Conservation (phyloP, 2,797 vertebrate genomes). For the Squalus acanthias region DNA sequence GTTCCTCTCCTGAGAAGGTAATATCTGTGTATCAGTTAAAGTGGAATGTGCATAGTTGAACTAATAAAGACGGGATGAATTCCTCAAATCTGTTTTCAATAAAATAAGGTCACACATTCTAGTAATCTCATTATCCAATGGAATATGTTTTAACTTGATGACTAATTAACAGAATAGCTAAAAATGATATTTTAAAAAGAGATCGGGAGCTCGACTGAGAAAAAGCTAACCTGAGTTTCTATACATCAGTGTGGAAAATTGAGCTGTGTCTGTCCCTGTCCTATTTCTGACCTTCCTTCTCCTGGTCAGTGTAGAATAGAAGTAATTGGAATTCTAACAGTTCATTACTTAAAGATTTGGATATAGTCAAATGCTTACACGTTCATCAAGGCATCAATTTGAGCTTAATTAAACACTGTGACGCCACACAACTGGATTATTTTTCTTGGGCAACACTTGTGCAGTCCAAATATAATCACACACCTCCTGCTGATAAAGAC, state of each 20-base stretch:
- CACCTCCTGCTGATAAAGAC: background rate
- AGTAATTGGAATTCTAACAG: background rate
- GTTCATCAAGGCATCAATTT: background rate
- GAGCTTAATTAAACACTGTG: background rate
- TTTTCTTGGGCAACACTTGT: background rate
- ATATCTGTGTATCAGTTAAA: background rate
- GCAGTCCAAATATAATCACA: background rate
- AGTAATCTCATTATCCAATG: background rate
- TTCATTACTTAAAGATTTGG: background rate
- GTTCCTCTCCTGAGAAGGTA: constrained; percentile 23
- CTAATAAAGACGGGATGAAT: background rate
- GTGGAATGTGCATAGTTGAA: background rate
- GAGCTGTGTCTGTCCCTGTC: background rate
- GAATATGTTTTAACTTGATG: too few species aligned
- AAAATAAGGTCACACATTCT: background rate
- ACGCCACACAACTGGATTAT: background rate
- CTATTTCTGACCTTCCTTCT: background rate
- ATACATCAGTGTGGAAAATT: background rate
- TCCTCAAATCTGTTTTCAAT: background rate
- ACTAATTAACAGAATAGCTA: background rate
- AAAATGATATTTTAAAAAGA: background rate
- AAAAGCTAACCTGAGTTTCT: background rate
- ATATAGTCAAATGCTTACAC: background rate
- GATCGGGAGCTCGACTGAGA: background rate
- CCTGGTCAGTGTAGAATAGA: background rate